A percentile compares a stretch with the other conserved stretches of the same genome.
phyloP scores from a whole-genome alignment of 2,888 invertebrate genomes.

The Caenorhabditis parvicauda region DNA sequence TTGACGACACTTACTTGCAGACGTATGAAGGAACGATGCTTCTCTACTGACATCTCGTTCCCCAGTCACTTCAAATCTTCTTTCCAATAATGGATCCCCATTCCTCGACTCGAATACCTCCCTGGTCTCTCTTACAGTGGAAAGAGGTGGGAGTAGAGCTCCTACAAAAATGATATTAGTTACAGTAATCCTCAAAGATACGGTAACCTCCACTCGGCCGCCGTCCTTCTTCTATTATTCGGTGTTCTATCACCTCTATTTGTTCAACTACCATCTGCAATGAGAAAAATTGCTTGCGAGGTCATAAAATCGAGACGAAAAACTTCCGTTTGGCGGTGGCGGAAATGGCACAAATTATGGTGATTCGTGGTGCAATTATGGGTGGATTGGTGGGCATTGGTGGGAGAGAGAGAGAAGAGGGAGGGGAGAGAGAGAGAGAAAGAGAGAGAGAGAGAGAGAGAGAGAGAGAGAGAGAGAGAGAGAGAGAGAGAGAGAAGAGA shows the following conservation, averaged over 20 bases:
- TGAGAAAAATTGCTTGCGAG: not conserved
- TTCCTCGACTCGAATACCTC: constrained; percentile 26
- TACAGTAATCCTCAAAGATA: not conserved
- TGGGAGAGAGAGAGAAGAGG: too few relatives aligned
- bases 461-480: not conserved
- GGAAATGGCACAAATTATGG: too few relatives aligned
- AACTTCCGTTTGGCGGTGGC: too few relatives aligned
- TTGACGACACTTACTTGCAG: constrained; percentile 34
- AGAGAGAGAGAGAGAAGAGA: not conserved
- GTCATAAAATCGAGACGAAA: not conserved
- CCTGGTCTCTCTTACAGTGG: constrained; percentile 24
- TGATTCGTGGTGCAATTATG: too few relatives aligned
- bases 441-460: too few relatives aligned
- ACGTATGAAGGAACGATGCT: constrained; percentile 51
- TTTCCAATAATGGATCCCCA: constrained; percentile 23
- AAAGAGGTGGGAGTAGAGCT: constrained; percentile 13
- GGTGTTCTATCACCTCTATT: constrained; percentile 58
- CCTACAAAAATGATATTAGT: constrained; percentile 3
- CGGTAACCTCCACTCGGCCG: constrained; percentile 14
- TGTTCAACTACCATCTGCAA: constrained; percentile 48
- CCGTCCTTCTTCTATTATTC: constrained; percentile 47
- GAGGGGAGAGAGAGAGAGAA: too few relatives aligned
- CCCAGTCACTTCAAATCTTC: constrained; percentile 42
- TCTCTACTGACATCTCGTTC: constrained; percentile 56
- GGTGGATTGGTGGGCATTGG: too few relatives aligned